Conservation (phyloP, 2,113 vertebrate genomes). For the Steatornis caripensis region DNA sequence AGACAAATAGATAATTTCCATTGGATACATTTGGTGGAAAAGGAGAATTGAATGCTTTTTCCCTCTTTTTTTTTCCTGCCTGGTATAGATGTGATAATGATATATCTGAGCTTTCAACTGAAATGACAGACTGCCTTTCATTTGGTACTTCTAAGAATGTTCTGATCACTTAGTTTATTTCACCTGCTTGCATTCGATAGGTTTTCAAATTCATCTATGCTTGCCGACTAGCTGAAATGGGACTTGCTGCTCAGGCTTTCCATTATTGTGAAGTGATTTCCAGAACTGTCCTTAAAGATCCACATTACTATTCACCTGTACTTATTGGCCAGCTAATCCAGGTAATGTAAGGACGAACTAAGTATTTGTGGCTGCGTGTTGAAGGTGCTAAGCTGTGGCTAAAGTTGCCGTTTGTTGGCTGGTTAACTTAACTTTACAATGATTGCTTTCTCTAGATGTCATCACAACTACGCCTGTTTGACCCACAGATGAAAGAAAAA, state of each 20-base stretch:
- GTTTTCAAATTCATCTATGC: conserved; percentile 97
- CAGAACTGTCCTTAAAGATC: conserved; percentile 79
- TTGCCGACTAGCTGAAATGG: conserved; percentile 90
- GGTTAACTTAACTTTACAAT: background rate
- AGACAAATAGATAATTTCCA: background rate
- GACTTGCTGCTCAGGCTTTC: conserved; percentile 91
- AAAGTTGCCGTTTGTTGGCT: background rate
- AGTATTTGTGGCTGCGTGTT: background rate
- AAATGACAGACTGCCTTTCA: background rate
- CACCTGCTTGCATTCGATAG: conserved; percentile 57
- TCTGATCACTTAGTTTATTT: background rate
- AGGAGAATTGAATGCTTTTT: background rate
- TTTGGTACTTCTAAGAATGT: background rate
- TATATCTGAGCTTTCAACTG: background rate
- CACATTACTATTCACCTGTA: conserved; percentile 80
- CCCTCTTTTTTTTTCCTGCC: background rate
- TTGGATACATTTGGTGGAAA: background rate
- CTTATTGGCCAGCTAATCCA: conserved; percentile 88
- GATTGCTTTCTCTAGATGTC: conserved; percentile 76
- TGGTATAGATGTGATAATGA: background rate
- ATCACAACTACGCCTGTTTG: conserved; percentile 88
- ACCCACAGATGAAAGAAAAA: conserved; percentile 93
- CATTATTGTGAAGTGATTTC: conserved; percentile 97
- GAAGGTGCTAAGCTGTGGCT: background rate
- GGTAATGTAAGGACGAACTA: conserved; percentile 55